A percentile compares a stretch with the other conserved stretches of the same genome.
Conservation (phyloP, 2,888 invertebrate genomes). For the Torymus tubicola region DNA sequence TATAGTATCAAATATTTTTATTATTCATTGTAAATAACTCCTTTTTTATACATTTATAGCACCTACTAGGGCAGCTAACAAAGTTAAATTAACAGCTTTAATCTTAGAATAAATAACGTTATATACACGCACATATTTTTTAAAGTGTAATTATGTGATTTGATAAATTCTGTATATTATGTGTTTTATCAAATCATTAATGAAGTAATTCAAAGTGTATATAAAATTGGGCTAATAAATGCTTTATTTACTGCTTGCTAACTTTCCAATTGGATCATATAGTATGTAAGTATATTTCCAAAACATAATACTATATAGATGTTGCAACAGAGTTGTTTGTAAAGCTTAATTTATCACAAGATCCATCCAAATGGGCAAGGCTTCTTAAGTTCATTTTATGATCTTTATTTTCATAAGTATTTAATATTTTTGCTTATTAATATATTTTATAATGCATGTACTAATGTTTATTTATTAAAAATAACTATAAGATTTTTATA, state of each 20-base stretch:
- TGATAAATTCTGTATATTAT: conserved; percentile 23
- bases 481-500: no score
- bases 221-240: conserved; percentile 49
- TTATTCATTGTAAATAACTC: conserved; percentile 44
- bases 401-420: no score
- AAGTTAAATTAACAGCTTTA: conserved; percentile 26
- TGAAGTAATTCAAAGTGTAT: conserved; percentile 33
- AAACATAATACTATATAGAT: neutral
- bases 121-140: conserved; percentile 42
- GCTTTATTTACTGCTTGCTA: conserved; percentile 58
- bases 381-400: no score
- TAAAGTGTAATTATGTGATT: conserved; percentile 32
- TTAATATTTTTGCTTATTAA: no score
- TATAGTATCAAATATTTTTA: conserved; percentile 10
- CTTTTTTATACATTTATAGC: conserved; percentile 46
- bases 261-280: conserved; percentile 63
- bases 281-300: conserved; percentile 72
- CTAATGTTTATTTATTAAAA: no score
- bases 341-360: no score
- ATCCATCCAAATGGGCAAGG: no score
- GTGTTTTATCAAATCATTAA: conserved; percentile 51
- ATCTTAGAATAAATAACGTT: conserved; percentile 31
- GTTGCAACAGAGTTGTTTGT: neutral
- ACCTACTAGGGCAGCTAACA: conserved; percentile 35
- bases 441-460: no score